Percentiles rank a stretch among this genome's conserved stretches.
These are phyloP conservation scores for Galemys pyrenaicus DNA, from an alignment of 2,113 vertebrate genomes.

Conservation along the genomic window DNA sequence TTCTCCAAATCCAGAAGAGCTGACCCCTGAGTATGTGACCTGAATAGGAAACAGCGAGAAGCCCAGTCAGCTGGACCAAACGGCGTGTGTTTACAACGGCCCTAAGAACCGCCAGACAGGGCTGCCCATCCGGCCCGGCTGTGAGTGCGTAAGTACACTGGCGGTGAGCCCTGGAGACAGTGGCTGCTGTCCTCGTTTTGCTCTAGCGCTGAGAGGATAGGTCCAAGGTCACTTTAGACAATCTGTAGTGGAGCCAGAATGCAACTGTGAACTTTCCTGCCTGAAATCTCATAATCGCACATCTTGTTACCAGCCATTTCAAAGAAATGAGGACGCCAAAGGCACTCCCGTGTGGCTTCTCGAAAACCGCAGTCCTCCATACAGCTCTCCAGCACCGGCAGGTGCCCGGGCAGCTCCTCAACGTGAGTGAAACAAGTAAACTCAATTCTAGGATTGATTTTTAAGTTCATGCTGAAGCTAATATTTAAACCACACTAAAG, in stretches of 20 bases:
- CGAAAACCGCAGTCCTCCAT: background rate
- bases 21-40: background rate
- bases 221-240: background rate
- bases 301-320: background rate
- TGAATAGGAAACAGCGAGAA: background rate
- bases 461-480: slow-evolving; percentile 14
- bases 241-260: background rate
- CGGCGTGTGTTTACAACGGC: background rate
- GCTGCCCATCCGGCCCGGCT: too few relatives aligned
- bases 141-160: background rate
- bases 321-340: background rate
- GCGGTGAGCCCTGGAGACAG: background rate
- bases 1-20: background rate
- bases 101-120: background rate
- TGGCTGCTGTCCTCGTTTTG: background rate
- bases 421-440: background rate
- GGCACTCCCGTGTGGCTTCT: background rate
- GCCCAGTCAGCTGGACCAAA: background rate
- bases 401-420: background rate
- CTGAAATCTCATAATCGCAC: background rate
- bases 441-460: slow-evolving; percentile 29
- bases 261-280: background rate
- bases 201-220: background rate
- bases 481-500: background rate
- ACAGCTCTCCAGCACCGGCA: background rate